Percentiles rank a stretch among this genome's conserved stretches.
phyloP scores from a whole-genome alignment of 2,113 vertebrate genomes.

The Pygoscelis antarcticus region DNA sequence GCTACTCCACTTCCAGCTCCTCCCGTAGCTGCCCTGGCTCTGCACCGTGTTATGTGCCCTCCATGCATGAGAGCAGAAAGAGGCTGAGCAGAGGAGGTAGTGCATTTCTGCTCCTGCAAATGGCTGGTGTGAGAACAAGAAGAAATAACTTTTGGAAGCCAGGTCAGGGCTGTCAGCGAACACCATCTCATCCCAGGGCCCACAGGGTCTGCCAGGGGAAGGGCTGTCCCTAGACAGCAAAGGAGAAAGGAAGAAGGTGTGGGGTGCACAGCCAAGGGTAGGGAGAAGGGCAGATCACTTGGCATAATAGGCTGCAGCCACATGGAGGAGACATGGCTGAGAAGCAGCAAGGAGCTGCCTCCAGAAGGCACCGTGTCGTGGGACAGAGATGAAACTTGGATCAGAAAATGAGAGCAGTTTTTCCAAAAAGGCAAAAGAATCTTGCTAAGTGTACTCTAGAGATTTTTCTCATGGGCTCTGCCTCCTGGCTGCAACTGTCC shows the following conservation, averaged over 20 bases:
- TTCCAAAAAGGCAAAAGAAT: neutral
- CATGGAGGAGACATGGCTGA: accelerated
- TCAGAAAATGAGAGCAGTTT: neutral
- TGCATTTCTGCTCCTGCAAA: neutral
- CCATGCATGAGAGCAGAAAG: accelerated
- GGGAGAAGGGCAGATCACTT: neutral
- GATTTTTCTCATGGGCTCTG: neutral
- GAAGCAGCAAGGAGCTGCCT: neutral
- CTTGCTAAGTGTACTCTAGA: neutral
- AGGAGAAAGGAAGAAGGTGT: neutral
- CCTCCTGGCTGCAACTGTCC: neutral
- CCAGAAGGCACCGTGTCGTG: neutral
- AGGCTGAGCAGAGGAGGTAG: neutral
- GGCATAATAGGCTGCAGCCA: neutral
- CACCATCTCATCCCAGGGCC: neutral
- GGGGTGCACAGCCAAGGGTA: neutral
- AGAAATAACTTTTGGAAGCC: neutral
- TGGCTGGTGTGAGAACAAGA: neutral
- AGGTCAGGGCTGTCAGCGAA: neutral
- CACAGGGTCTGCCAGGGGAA: neutral
- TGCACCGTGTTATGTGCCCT: accelerated
- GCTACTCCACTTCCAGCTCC: neutral
- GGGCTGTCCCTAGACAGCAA: neutral
- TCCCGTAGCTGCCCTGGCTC: neutral
- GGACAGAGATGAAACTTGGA: neutral